Evolutionary conservation across 2,113 vertebrate species (phyloP).

Genomic region (Erythrocercus mccallii): DNA sequence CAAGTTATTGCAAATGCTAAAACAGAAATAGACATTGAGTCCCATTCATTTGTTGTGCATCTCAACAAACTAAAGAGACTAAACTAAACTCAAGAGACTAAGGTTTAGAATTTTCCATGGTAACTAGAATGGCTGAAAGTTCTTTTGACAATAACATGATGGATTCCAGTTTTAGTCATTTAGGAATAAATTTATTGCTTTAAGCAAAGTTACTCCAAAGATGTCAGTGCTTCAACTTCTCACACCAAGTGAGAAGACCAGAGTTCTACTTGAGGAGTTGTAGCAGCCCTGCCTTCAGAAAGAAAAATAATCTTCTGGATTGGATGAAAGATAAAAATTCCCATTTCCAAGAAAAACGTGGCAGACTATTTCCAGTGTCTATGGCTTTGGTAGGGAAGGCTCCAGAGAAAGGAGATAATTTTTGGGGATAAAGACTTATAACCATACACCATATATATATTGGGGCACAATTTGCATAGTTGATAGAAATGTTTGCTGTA

Average conservation of each 20-base stretch:
- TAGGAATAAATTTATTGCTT: neutral
- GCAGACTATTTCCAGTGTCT: neutral
- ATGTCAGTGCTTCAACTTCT: neutral
- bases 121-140: neutral
- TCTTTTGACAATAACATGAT: neutral
- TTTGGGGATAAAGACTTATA: neutral
- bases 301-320: neutral
- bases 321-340: neutral
- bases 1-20: neutral
- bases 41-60: neutral
- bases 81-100: neutral
- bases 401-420: neutral
- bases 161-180: neutral
- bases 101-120: neutral
- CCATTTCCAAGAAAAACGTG: neutral
- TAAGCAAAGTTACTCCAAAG: neutral
- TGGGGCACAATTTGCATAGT: fast-evolving
- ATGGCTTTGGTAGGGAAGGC: neutral
- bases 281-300: neutral
- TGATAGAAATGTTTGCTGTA: neutral
- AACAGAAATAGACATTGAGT: neutral
- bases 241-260: neutral
- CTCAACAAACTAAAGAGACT: neutral
- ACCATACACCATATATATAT: neutral
- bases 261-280: neutral